Base-by-base conservation (phyloP, 1,140 invertebrate genomes). In the Drosophila tropicalis region DNA sequence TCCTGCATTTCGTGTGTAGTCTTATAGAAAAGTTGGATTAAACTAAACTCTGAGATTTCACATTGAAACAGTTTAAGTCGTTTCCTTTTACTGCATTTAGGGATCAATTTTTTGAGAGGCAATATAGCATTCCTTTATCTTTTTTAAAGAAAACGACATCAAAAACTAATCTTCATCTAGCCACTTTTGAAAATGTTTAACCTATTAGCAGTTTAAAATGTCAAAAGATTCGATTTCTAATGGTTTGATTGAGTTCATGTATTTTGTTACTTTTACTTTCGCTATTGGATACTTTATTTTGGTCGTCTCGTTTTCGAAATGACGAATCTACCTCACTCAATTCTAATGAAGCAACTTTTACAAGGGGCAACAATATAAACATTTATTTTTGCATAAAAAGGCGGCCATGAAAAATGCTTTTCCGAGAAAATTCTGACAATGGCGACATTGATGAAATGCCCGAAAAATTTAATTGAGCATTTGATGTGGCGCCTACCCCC, bases 401-500 rank as follows among this genome's bases (percentile, higher is more conserved):
- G 44, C 44, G 44, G 44, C 17, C 44, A 51, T 78, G 77, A 77
- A 62, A 78, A 79, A 79, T 79, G 75, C 39, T 40, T 64, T 76
- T 76, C 72, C 60, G 41, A 34, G 72, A 76, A 76, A 76, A 76
- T 60, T 74, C 62, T 66, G 79, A 82, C 70, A 78, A 75, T 84
- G 65, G 44, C 71, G 80, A 79, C 58, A 72, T 79, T 84, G 81
- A 84, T 79, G 81, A 79, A 83, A 83, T 84, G 62, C 74, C 75
- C 76, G 64, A 76, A 72, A 67, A 72, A 80, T 89, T 87, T 87
- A 89, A 89, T 89, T 87, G 80, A 80, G 76, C 83, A 74, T 83
- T 85, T 85, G 78, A 67, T 79, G 81, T 79, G 67, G 67, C 80
- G 65, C 67, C 79, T 39, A 39, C 44, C 65, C 65, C n/a, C 62